Conservation (phyloP, 2,797 vertebrate genomes). For the Brotula barbata region DNA sequence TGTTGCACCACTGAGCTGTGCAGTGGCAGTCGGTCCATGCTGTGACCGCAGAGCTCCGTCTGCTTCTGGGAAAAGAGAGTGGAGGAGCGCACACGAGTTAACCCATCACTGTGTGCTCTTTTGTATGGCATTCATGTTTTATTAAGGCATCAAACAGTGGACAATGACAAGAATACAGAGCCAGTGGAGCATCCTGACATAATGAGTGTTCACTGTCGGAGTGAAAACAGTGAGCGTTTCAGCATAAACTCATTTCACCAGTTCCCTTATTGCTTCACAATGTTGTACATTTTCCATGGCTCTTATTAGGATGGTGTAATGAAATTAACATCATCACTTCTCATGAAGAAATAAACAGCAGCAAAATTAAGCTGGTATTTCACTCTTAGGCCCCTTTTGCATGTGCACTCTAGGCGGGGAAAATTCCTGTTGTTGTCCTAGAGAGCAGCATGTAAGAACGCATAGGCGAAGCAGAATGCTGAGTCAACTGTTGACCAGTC, state of each 20-base stretch:
- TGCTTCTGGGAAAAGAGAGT: constrained; percentile 11
- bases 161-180: background rate
- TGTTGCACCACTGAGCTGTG: constrained; percentile 66
- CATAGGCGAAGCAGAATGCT: too few species aligned
- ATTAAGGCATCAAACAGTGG: background rate
- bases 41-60: constrained; percentile 43
- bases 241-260: background rate
- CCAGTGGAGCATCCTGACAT: background rate
- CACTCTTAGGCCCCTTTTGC: too few species aligned
- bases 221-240: background rate
- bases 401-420: too few species aligned
- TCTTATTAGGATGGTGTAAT: background rate
- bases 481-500: too few species aligned
- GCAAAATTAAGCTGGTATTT: too few species aligned
- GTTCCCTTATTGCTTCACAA: background rate
- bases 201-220: background rate
- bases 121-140: constrained; percentile 1
- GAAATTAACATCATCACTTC: too few species aligned
- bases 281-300: background rate
- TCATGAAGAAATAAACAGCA: too few species aligned
- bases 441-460: too few species aligned
- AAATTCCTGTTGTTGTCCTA: too few species aligned
- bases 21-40: constrained; percentile 47
- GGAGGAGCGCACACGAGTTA: constrained; percentile 16
- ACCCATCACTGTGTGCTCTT: constrained; percentile 1